phyloP scores from a whole-genome alignment of 2,888 invertebrate species.

The Caenorhabditis panamensis region DNA sequence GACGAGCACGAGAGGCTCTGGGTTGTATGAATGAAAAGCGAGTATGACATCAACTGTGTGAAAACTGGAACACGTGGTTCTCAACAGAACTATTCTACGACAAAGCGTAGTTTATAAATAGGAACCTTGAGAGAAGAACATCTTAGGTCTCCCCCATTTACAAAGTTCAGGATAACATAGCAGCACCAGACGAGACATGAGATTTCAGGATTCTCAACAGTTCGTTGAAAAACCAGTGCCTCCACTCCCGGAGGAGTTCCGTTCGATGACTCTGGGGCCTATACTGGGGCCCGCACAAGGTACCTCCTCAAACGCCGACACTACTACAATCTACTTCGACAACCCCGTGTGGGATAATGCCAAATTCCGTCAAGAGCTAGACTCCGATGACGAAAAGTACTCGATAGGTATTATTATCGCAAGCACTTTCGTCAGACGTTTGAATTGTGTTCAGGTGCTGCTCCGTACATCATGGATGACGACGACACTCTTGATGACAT shows the following conservation, averaged over 20 bases:
- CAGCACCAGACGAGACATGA: too few species aligned
- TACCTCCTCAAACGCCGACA: conserved; percentile 37
- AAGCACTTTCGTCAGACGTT: background rate
- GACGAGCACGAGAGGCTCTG: too few species aligned
- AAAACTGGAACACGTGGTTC: too few species aligned
- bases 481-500: conserved; percentile 51
- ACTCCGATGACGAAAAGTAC: conserved; percentile 52
- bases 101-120: too few species aligned
- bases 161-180: too few species aligned
- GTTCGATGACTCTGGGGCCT: conserved; percentile 15
- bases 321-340: conserved; percentile 51
- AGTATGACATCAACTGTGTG: too few species aligned
- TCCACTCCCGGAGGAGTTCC: conserved; percentile 11
- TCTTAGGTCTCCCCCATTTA: too few species aligned
- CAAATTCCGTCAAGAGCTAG: conserved; percentile 52
- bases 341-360: conserved; percentile 63
- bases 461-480: conserved; percentile 46
- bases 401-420: conserved; percentile 20
- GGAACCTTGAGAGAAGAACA: too few species aligned
- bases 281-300: background rate
- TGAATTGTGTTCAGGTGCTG: conserved; percentile 17
- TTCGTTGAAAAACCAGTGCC: conserved; percentile 25
- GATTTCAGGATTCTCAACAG: conserved; percentile 42
- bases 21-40: too few species aligned
- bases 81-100: too few species aligned